phyloP scores from a whole-genome alignment of 2,888 invertebrate species.

The Digitonthophagus gazella region DNA sequence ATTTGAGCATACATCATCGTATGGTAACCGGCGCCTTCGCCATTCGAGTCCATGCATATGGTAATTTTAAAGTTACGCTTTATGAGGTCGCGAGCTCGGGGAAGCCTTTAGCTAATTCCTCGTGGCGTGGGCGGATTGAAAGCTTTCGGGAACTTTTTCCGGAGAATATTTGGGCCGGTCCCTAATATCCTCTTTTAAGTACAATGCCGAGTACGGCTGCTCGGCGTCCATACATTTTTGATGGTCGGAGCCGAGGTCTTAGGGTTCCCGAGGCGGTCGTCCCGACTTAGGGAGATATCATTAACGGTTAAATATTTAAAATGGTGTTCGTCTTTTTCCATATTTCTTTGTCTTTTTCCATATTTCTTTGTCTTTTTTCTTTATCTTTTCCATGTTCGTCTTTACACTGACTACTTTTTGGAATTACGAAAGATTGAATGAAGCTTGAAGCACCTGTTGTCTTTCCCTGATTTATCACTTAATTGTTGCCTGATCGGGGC shows the following conservation, averaged over 20 bases:
- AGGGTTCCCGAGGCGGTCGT: neutral
- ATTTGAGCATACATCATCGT: neutral
- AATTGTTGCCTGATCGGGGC: slow-evolving; percentile 7
- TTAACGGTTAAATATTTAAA: neutral
- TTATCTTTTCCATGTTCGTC: too few species aligned
- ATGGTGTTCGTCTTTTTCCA: neutral
- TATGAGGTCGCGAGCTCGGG: neutral
- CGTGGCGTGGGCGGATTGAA: neutral
- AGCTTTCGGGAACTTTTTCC: neutral
- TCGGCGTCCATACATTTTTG: neutral
- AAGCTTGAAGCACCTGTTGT: slow-evolving; percentile 10
- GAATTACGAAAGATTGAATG: neutral
- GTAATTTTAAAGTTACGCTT: neutral
- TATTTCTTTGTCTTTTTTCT: neutral
- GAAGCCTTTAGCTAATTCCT: neutral
- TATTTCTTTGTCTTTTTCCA: neutral
- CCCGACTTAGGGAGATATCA: neutral
- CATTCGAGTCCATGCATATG: neutral
- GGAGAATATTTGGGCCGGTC: neutral
- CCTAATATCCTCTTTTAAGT: neutral
- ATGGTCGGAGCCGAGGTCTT: neutral
- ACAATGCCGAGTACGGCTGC: neutral
- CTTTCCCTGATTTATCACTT: slow-evolving; percentile 17
- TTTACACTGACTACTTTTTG: too few species aligned
- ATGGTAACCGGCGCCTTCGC: neutral